These are phyloP conservation scores for Sinonovacula constricta DNA, from an alignment of 1,140 invertebrate species.

Conservation along the genomic window DNA sequence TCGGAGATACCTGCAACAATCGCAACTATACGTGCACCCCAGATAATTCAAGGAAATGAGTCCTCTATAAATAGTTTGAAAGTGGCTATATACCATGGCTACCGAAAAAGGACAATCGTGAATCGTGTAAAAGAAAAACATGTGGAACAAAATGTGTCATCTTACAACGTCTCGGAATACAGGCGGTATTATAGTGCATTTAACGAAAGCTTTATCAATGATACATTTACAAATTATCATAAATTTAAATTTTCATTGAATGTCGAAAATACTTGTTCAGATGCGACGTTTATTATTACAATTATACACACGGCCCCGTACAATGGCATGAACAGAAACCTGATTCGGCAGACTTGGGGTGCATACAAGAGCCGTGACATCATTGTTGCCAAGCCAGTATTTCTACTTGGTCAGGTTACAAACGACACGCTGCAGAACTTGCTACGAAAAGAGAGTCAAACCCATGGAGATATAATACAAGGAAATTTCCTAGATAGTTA, in stretches of 20 bases:
- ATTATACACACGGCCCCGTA: slow-evolving; percentile 62
- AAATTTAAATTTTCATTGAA: slow-evolving; percentile 31
- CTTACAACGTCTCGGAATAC: no score
- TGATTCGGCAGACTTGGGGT: slow-evolving; percentile 72
- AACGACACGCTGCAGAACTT: slow-evolving; percentile 18
- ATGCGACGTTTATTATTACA: slow-evolving; percentile 50
- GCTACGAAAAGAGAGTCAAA: slow-evolving; percentile 47
- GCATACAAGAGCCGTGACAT: background rate
- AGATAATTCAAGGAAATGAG: no score
- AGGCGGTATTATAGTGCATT: no score
- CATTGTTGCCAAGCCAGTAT: slow-evolving; percentile 26
- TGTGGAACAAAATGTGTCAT: no score
- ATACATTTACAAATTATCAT: slow-evolving; percentile 25
- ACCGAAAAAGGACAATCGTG: no score
- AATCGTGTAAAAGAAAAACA: no score
- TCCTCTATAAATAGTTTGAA: no score
- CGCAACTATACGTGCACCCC: no score
- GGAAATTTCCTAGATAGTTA: slow-evolving; percentile 69
- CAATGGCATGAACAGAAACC: slow-evolving; percentile 52
- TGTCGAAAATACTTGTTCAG: slow-evolving; percentile 24
- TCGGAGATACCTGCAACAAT: no score
- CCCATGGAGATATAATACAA: slow-evolving; percentile 63
- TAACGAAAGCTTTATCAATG: no score
- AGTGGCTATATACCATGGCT: no score
- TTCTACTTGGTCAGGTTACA: slow-evolving; percentile 21